Evolutionary conservation across 1,140 invertebrate species (phyloP), one percentile per base, ranked within the genome.

Genomic region (Brachionus paranguensis): DNA sequence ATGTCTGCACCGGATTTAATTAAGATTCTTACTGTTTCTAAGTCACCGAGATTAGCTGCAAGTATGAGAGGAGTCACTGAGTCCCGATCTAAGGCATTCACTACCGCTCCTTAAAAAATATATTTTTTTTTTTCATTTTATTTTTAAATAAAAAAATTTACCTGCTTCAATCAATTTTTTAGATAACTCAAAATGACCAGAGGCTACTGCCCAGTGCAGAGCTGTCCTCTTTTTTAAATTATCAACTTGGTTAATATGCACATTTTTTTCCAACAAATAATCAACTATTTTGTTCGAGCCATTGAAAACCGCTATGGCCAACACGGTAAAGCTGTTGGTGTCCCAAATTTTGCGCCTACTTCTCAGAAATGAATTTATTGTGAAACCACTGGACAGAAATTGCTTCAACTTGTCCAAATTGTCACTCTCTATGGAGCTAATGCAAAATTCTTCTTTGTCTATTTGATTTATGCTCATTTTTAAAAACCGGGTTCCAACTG

Each of bases 211-310:
- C 88, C 88, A 89, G 74, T 89, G 87, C 3, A 89, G 84, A 12
- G 88, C 87, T 12, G 88, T 88, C 0, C 88, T 88, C n/a, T 86
- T 86, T 85, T 88, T 89, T 84, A 88, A 88, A 84, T 89, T 88
- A 65, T 87, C 86, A 2, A 87, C 70, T 81, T 81, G 78, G 65
- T 86, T 86, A 8, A 86, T 79, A 45, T 86, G 70, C 14, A 87
- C 88, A 20, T 79, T 76, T n/a, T 70, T 37, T 11, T 68, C 55
- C 17, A 86, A 64, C 24, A 86, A 53, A 33, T 81, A 81, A 3
- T 45, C 41, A 43, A 81, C 78, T 37, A 81, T 81, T 64, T 64
- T 45, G 14, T 43, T 60, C 4, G 78, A 81, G 29, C 64, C 64
- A 17, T 33, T 45, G 14, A 81, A 60, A 68, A 10, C 24, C 6